Evolutionary conservation across 64 coral and sea anemone species (phyloP), one percentile per base, ranked within the genome.

Genomic region (Hydrozoanthus tunicans): DNA sequence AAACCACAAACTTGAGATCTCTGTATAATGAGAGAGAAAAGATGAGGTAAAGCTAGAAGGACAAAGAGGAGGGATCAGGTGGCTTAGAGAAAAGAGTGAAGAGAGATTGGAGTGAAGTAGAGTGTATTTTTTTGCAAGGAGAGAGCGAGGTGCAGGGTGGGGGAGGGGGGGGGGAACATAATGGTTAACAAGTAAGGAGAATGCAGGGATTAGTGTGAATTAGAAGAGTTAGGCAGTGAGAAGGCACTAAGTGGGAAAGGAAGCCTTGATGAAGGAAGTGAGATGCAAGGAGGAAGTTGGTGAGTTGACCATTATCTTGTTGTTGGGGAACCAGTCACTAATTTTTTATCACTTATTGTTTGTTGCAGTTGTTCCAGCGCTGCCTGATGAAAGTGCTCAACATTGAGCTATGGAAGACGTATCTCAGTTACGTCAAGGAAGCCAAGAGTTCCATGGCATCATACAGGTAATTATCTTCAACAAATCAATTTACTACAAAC

Each of bases 371-470:
- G 5, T 99, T 99, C 59, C 97, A 99, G 62, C 89, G 94, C 76
- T 99, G 97, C 62, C 85, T 99, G 6, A 99, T 99, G 83, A 99
- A 99, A 93, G 97, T 99, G 56, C 84, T 99, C 23, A 99, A 99
- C 70, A 95, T 99, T 90, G 97, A 99, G 57, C 67, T 99, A 7
- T 99, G 97, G 97, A 99, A 99, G 58, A 92, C 91, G 25, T 99
- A 99, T 24, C 92, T 99, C n/a, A 78, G 83, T 62, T 99, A 99
- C 77, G 97, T 99, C 10, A 99, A 95, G 89, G 97, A 99, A 81
- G 95, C 97, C 59, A 99, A 99, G 54, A 95, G 97, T 81, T 93
- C 97, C 17, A 90, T 99, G 43, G 89, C 90, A 70, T 95, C 94
- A 84, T 90, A 72, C 58, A 59, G 85, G 9, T 52, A 53, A 52